Evolutionary conservation across 2,797 vertebrate genomes (phyloP), one percentile per base, ranked within the genome.

Genomic region (Linurgus olivaceus): DNA sequence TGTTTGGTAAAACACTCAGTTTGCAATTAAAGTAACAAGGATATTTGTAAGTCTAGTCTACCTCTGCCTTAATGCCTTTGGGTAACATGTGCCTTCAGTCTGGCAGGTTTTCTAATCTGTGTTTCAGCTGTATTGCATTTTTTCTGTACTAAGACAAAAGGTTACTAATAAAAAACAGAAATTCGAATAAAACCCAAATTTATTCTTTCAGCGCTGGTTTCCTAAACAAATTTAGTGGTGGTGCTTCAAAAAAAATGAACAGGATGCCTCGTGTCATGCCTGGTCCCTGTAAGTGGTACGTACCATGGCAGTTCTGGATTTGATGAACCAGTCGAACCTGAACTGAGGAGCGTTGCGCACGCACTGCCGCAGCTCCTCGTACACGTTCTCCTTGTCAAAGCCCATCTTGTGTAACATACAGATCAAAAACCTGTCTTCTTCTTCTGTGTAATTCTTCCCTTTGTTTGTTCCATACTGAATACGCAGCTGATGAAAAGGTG

Each of bases 341-440:
- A 99, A 99, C 96, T 98, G 98, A 8, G 98, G 98, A 10, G 98
- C 98, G 40, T 98, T 99, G 74, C 98, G 98, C 58, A 99, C 98
- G 45, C 98, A 99, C 94, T 99, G 98, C n/a, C 98, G 95, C 80
- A 99, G 97, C 48, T 99, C 98, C 96, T 99, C 98, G 6, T 98
- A 99, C 33, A 99, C 98, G 1, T 98, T 98, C 81, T 99, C 98
- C 90, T 98, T 98, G 97, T 99, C 98, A 77, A 99, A 98, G 89
- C 98, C 98, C 98, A 98, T 98, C 97, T 98, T 99, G 96, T 99
- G 98, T 24, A 99, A 93, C 98, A 99, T 99, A 82, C 98, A 99
- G 93, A 99, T 98, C 92, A 99, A 96, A 94, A 99, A 99, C 45
- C 98, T 96, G 90, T 99, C 98, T 88, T 99, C 98, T 75, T 99